Evolutionary conservation across 64 coral and sea anemone species (phyloP), one percentile per base, ranked within the genome.

Genomic region (Trachythela sp.): DNA sequence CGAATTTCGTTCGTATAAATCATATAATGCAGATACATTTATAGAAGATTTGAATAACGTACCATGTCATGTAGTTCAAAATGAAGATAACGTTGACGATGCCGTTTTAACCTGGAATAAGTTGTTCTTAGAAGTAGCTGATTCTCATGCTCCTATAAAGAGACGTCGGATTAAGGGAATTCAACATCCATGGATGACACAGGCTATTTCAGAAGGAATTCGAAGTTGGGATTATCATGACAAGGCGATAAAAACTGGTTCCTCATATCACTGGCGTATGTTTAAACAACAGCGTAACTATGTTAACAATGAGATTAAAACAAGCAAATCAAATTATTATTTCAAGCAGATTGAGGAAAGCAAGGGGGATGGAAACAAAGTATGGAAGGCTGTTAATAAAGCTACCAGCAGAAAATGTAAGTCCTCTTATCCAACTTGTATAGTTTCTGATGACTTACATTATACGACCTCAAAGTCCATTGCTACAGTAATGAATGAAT

Each of bases 341-440:
- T 42, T 33, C n/a, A 14, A 13, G 27, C 42, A 29, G 26, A 48
- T 49, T 76, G 87, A 75, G 24, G 87, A 88, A 18, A 71, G 50
- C 54, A 88, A 88, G 36, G 38, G 58, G 6, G 20, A 88, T 1
- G 20, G 51, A 20, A 5, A 14, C 38, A 88, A 88, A 24, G 40
- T 88, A 38, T 88, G 87, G 87, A 88, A 88, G 6, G 42, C 87
- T 4, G 59, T 88, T 1, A 76, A 88, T 64, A 37, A 64, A 49
- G 15, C 7, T 49, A 9, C 48, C 15, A 9, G 7, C 7, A 49
- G 48, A 49, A 49, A 49, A 15, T 49, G 48, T 15, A 49, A 49
- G 7, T 49, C 48, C 7, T 49, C 48, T 9, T 7, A 6, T 15
- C 48, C 48, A 49, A 49, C 7, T 49, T 49, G 48, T 49, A 49